Conservation (phyloP, 2,888 invertebrate species). For the Julus scanicus region DNA sequence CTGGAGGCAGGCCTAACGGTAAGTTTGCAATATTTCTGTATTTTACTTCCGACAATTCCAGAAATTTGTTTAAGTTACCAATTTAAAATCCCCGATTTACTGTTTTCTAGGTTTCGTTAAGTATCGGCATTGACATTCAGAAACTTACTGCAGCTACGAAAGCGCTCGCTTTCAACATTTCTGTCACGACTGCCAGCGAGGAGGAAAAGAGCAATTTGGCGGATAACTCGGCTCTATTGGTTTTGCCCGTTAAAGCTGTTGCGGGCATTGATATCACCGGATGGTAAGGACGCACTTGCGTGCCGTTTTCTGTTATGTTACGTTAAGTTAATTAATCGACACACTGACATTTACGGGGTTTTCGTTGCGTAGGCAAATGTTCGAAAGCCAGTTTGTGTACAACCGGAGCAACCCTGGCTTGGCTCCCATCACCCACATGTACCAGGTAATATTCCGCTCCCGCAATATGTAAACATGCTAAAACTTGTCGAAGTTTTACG, state of each 20-base stretch:
- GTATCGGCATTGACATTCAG: constrained; percentile 47
- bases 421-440: constrained; percentile 48
- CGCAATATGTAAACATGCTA: background rate
- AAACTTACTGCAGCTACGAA: background rate
- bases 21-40: constrained; percentile 6
- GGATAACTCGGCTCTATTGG: constrained; percentile 31
- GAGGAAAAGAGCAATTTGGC: constrained; percentile 13
- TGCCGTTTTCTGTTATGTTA: too few species aligned
- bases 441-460: constrained; percentile 46
- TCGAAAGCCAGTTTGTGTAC: constrained; percentile 47
- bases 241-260: constrained; percentile 49
- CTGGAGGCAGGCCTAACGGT: constrained; percentile 29
- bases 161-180: constrained; percentile 34
- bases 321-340: too few species aligned
- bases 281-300: background rate
- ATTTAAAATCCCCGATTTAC: too few species aligned
- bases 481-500: background rate
- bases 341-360: background rate
- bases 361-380: constrained; percentile 12
- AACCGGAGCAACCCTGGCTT: constrained; percentile 52
- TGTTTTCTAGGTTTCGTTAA: constrained; percentile 53
- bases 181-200: constrained; percentile 51
- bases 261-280: constrained; percentile 40
- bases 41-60: background rate
- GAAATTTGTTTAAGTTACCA: background rate